Base-by-base conservation (phyloP, 2,888 invertebrate genomes). In the Lymantria dispar region DNA sequence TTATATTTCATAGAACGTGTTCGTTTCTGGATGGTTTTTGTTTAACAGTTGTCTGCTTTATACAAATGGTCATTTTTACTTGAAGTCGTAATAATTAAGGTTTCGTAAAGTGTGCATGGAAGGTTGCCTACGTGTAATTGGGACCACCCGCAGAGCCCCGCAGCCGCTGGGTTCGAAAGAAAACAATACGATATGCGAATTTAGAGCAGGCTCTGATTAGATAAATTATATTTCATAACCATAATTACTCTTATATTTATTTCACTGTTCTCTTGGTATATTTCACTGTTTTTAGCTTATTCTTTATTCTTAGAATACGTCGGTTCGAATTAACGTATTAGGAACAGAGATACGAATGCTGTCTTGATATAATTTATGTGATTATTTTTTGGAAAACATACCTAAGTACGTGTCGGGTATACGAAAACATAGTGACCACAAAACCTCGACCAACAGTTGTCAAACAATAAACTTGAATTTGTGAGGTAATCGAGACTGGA, bases 41-140 rank as follows among this genome's bases (percentile, higher is more conserved):
- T 77, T 66, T 70, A 68, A 63, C 52, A 45, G 56, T 30, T 29
- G 48, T 60, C 63, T 60, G 60, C 51, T 61, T 55, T 58, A 60
- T 60, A 56, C 68, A 68, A 76, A 79, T 78, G 72, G 67, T 68
- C 68, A 73, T 70, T 66, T 78, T 78, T 78, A 79, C 74, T 76
- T 77, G 73, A 81, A 80, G 70, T 76, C 68, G 75, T 77, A 72
- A 80, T 83, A 83, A 83, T 83, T 78, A 80, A 75, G 72, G 72
- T 78, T 75, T 70, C 72, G 71, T 68, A 76, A 76, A 44, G 62
- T 22, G 62, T 65, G 74, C 72, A 68, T 72, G 70, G 67, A 74
- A 73, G 72, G 70, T 60, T 55, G 43, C 49, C 54, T 58, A 46
- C 72, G 47, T 72, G 76, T 81, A 78, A 82, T 82, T 78, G 76